Conservation (phyloP, 2,797 vertebrate species). For the Urosaurus nigricauda region DNA sequence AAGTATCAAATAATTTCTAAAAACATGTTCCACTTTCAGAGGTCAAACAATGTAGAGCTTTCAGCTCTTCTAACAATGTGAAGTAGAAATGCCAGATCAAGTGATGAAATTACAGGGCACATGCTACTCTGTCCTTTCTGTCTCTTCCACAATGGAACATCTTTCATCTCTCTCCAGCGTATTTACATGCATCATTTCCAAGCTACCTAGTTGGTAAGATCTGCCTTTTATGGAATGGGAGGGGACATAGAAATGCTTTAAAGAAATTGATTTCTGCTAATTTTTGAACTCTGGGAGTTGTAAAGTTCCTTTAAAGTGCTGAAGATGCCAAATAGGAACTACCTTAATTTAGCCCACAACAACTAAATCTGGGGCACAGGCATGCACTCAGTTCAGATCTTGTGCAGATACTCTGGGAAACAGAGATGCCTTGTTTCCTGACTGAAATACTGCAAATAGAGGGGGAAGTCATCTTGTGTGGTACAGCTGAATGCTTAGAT, state of each 20-base stretch:
- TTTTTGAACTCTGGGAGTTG: neutral
- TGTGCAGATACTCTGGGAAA: neutral
- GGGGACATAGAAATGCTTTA: neutral
- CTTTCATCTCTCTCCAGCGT: neutral
- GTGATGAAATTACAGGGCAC: neutral
- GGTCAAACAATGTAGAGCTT: neutral
- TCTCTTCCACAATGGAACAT: neutral
- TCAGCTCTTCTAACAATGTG: neutral
- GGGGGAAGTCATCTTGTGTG: neutral
- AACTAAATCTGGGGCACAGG: neutral
- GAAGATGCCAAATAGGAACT: neutral
- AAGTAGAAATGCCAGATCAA: neutral
- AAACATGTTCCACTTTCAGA: neutral
- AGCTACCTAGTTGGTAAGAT: neutral
- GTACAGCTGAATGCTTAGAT: neutral
- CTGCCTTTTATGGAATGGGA: neutral
- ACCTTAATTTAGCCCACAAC: neutral
- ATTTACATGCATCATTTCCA: neutral
- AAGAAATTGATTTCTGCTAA: neutral
- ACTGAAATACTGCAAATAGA: constrained; percentile 9
- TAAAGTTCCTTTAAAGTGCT: neutral
- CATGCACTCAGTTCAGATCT: neutral
- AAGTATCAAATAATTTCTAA: too few relatives aligned
- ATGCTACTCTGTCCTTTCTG: neutral
- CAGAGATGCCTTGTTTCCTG: neutral